Evolutionary conservation across 2,888 invertebrate genomes (phyloP), one percentile per base, ranked within the genome.

Genomic region (Tetramorium bicarinatum): DNA sequence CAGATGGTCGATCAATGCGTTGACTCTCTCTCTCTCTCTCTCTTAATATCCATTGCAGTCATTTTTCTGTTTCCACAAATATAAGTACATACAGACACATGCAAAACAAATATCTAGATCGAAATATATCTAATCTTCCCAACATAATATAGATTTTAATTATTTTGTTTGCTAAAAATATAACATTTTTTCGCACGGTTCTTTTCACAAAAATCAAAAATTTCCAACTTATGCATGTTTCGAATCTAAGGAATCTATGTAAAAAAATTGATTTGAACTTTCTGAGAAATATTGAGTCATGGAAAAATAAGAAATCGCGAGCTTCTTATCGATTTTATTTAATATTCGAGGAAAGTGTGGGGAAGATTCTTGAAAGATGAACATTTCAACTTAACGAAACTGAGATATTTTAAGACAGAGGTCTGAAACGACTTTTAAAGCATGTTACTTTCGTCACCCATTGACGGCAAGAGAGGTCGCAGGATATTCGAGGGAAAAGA

Each of bases 1-100:
- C 84, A 75, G 77, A 82, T 83, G 54, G 75, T 9, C 64, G 77
- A 77, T 77, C 72, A 56, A 71, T 77, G 72, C 41, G 54, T 56
- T n/a, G 69, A 52, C 18, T 76, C 38, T 49, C 21, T 47, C 21
- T 62, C 18, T 76, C 38, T 47, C 11, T 34, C 21, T 62, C 11
- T 29, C 29, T 25, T 54, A n/a, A 69, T 69, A 41, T 52, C 25
- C 41, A n/a, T 69, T 15, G 29, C 44, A 8, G 9, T 38, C 15
- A 7, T 69, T 71, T 56, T 56, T 67, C n/a, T 38, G n/a, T 67
- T 25, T 71, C 6, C 29, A 29, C 29, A 62, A 21, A n/a, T 41
- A 15, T 4, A 47, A 25, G 11, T 29, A 34, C 9, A 25, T 41
- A 21, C 13, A 25, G 6, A n/a, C 6, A 38, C 18, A 13, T 21